Evolutionary conservation across 2,888 invertebrate genomes (phyloP).

Genomic region (Dolichopus griseipennis): DNA sequence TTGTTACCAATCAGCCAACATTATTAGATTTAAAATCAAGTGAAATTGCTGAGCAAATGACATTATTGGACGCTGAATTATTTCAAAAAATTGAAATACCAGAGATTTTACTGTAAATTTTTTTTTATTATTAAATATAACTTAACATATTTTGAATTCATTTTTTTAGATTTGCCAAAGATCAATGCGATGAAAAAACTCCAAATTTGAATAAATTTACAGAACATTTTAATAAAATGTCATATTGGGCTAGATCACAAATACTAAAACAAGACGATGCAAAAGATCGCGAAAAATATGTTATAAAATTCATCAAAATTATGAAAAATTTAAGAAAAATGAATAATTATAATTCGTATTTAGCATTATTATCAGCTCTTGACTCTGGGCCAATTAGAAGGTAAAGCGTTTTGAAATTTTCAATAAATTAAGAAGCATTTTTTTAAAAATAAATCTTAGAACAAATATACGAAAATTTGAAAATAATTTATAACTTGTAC

Average conservation of each 20-base stretch:
- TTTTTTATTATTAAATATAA: background rate
- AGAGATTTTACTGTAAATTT: constrained; percentile 67
- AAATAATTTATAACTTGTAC: background rate
- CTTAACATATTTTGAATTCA: too few relatives aligned
- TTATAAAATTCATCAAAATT: constrained; percentile 92
- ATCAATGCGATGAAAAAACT: constrained; percentile 93
- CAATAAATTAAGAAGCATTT: background rate
- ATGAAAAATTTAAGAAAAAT: constrained; percentile 96
- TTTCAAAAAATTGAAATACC: constrained; percentile 96
- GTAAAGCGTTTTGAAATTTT: constrained; percentile 24
- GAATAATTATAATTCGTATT: constrained; percentile 97
- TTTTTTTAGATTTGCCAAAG: constrained; percentile 69
- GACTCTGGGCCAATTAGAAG: constrained; percentile 83
- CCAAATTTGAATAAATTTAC: constrained; percentile 95
- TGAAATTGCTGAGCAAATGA: constrained; percentile 97
- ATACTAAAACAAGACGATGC: constrained; percentile 86
- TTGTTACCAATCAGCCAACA: constrained; percentile 53
- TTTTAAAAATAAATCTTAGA: too few relatives aligned
- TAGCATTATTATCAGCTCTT: constrained; percentile 90
- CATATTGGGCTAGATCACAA: constrained; percentile 92
- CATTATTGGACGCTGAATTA: constrained; percentile 85
- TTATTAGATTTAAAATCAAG: constrained; percentile 88
- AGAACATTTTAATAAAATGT: constrained; percentile 99
- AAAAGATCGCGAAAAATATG: constrained; percentile 91
- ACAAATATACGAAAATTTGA: background rate